phyloP scores from a whole-genome alignment of 2,797 vertebrate genomes.

The Acanthurus tractus region DNA sequence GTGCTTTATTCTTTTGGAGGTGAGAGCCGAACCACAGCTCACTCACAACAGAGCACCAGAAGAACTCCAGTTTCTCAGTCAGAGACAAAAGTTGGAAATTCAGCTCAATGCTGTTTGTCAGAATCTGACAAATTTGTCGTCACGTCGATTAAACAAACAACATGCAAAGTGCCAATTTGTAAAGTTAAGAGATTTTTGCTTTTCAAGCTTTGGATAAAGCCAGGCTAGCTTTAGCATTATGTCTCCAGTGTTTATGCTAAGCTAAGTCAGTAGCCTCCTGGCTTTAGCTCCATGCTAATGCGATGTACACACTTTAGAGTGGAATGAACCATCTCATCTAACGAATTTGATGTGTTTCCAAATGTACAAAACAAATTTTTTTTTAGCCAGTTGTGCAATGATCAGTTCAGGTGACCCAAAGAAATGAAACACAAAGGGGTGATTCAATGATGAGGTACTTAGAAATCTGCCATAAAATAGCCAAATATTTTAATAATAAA shows the following conservation, averaged over 20 bases:
- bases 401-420: neutral
- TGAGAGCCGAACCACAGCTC: too few relatives aligned
- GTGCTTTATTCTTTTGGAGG: too few relatives aligned
- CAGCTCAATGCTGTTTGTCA: neutral
- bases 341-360: neutral
- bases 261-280: neutral
- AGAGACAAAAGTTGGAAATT: neutral
- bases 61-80: neutral
- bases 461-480: too few relatives aligned
- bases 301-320: neutral
- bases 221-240: neutral
- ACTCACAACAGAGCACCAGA: neutral
- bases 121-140: too few relatives aligned
- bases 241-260: conserved; percentile 22
- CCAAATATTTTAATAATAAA: neutral
- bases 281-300: neutral
- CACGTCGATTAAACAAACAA: too few relatives aligned
- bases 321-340: neutral
- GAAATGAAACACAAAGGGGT: too few relatives aligned
- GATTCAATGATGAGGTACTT: too few relatives aligned
- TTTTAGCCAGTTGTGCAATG: neutral
- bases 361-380: neutral
- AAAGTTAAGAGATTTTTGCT: neutral
- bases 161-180: too few relatives aligned
- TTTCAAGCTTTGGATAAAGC: neutral